These are phyloP conservation scores for Tinamus major DNA, from an alignment of 2,797 vertebrate species.

Conservation along the genomic window DNA sequence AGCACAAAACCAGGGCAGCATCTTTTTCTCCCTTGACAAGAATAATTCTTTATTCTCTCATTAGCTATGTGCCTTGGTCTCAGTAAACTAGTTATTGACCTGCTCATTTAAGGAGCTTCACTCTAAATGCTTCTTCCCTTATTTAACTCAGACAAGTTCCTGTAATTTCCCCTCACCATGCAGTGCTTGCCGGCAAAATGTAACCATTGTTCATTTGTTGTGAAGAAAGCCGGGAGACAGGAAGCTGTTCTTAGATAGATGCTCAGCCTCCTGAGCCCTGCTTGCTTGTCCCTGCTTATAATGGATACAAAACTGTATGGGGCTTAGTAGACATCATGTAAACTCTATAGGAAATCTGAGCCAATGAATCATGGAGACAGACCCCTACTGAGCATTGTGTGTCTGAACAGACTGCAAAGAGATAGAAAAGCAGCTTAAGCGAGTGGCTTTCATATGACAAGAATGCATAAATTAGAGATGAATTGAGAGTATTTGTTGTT, in stretches of 20 bases:
- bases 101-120: conserved; percentile 80
- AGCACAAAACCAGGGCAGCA: conserved; percentile 78
- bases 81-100: conserved; percentile 85
- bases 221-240: conserved; percentile 72
- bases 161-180: conserved; percentile 74
- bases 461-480: conserved; percentile 75
- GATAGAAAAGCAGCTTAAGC: conserved; percentile 79
- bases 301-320: conserved; percentile 84
- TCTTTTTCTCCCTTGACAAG: conserved; percentile 81
- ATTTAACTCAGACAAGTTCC: conserved; percentile 80
- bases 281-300: conserved; percentile 81
- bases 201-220: conserved; percentile 79
- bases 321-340: conserved; percentile 83
- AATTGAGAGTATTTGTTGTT: conserved; percentile 74
- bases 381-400: conserved; percentile 80
- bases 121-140: conserved; percentile 79
- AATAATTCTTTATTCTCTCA: conserved; percentile 84
- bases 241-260: conserved; percentile 80
- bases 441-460: conserved; percentile 77
- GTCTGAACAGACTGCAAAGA: conserved; percentile 83
- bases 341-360: conserved; percentile 83
- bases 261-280: conserved; percentile 76
- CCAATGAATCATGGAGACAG: conserved; percentile 83
- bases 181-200: conserved; percentile 71
- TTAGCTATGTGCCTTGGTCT: conserved; percentile 80